Evolutionary conservation across 2,888 invertebrate genomes (phyloP).

Genomic region (Ditylenchus weischeri): DNA sequence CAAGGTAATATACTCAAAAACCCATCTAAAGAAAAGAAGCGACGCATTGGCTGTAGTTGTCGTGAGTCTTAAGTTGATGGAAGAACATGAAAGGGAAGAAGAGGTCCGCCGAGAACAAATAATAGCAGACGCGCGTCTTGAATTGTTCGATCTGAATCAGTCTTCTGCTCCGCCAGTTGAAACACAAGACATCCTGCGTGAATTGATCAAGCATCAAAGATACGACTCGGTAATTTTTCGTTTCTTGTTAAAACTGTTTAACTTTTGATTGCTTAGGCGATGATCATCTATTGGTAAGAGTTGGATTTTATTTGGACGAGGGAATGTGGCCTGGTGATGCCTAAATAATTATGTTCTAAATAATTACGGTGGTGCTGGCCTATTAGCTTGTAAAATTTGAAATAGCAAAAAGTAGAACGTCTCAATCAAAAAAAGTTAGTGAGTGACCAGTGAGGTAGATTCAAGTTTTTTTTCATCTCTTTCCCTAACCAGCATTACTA

Average conservation of each 20-base stretch:
- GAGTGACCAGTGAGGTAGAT: too few relatives aligned
- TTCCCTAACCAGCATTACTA: background rate
- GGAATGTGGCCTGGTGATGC: too few relatives aligned
- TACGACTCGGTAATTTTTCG: constrained; percentile 33
- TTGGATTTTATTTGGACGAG: too few relatives aligned
- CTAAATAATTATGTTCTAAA: too few relatives aligned
- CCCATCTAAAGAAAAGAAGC: constrained; percentile 37
- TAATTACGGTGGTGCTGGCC: too few relatives aligned
- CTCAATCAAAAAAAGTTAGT: too few relatives aligned
- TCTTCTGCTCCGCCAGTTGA: constrained; percentile 41
- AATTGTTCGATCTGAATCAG: constrained; percentile 28
- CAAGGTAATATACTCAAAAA: constrained; percentile 32
- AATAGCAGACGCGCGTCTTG: constrained; percentile 34
- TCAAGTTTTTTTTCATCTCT: too few relatives aligned
- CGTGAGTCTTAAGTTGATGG: constrained; percentile 30
- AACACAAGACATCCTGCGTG: constrained; percentile 35
- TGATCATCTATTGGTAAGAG: constrained; percentile 39
- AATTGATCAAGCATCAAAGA: constrained; percentile 34
- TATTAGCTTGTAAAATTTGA: too few relatives aligned
- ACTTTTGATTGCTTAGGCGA: constrained; percentile 25
- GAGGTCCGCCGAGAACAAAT: constrained; percentile 33
- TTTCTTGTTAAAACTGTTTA: too few relatives aligned
- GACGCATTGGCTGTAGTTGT: constrained; percentile 38
- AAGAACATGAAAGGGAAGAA: background rate
- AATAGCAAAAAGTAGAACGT: too few relatives aligned